These are phyloP conservation scores for Noctua fimbriata DNA, from an alignment of 2,888 invertebrate species.

Conservation along the genomic window DNA sequence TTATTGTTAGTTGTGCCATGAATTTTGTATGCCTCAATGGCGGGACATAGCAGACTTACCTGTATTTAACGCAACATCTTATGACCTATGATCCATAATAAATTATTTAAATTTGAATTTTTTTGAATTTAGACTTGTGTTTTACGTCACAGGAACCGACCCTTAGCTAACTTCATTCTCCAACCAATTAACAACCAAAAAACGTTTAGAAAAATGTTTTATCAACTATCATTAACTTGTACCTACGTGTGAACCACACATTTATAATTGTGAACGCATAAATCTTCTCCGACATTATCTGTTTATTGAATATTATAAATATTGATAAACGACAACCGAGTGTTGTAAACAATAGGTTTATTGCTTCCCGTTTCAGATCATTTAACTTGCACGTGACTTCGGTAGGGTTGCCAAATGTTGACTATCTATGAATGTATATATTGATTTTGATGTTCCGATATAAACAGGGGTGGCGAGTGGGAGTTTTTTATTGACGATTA, in stretches of 20 bases:
- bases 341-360: slow-evolving; percentile 86
- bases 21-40: too few species aligned
- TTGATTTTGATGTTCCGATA: slow-evolving; percentile 62
- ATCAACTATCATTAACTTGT: slow-evolving; percentile 9
- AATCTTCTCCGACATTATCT: slow-evolving; percentile 73
- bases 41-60: too few species aligned
- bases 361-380: slow-evolving; percentile 87
- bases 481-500: slow-evolving; percentile 60
- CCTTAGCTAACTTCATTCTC: not conserved
- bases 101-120: too few species aligned
- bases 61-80: too few species aligned
- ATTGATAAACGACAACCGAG: slow-evolving; percentile 85
- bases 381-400: slow-evolving; percentile 86
- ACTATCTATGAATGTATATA: slow-evolving; percentile 78
- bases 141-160: not conserved
- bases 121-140: not conserved
- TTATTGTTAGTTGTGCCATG: too few species aligned
- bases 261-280: slow-evolving; percentile 50
- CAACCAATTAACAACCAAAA: not conserved
- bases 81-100: too few species aligned
- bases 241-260: slow-evolving; percentile 43
- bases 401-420: slow-evolving; percentile 84
- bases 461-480: slow-evolving; percentile 56
- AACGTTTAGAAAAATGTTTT: too few species aligned
- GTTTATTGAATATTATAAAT: slow-evolving; percentile 79